phyloP scores from a whole-genome alignment of 1,140 invertebrate genomes.

The Tetraneura akinire region DNA sequence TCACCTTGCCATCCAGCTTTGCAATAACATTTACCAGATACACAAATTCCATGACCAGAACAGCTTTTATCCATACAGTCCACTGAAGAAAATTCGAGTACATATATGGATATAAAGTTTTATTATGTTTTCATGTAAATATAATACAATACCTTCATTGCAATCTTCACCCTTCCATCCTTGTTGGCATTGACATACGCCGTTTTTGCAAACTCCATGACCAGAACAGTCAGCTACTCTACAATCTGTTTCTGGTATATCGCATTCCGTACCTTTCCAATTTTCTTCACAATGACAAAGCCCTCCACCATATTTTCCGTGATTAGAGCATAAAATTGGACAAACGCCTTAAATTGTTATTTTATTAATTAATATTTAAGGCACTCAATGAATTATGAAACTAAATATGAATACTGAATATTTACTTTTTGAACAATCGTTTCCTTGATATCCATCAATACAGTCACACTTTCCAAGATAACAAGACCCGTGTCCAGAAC shows the following conservation, averaged over 20 bases:
- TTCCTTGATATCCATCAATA: slow-evolving; percentile 90
- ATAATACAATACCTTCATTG: slow-evolving; percentile 68
- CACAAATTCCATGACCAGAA: slow-evolving; percentile 87
- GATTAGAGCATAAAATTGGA: slow-evolving; percentile 93
- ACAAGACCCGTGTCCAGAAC: slow-evolving; percentile 91
- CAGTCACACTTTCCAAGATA: slow-evolving; percentile 93
- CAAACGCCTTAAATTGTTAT: slow-evolving; percentile 75
- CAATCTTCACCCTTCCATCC: slow-evolving; percentile 88
- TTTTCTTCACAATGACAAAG: slow-evolving; percentile 94
- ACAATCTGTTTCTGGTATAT: slow-evolving; percentile 86
- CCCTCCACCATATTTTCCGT: slow-evolving; percentile 93
- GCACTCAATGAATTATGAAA: neutral
- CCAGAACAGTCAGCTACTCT: slow-evolving; percentile 90
- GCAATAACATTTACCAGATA: slow-evolving; percentile 91
- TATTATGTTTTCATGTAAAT: too few species aligned
- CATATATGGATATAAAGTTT: neutral
- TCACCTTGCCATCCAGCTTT: slow-evolving; percentile 93
- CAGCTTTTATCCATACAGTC: slow-evolving; percentile 87
- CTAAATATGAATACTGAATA: too few species aligned
- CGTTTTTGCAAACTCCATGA: slow-evolving; percentile 85
- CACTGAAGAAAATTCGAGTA: slow-evolving; percentile 61
- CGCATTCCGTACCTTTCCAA: slow-evolving; percentile 96
- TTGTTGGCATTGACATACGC: slow-evolving; percentile 83
- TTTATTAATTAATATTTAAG: neutral
- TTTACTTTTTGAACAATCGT: slow-evolving; percentile 90